Percentiles rank a stretch among this genome's conserved stretches.
Evolutionary conservation across 2,888 invertebrate genomes (phyloP).

Genomic region (Cryptus armator): DNA sequence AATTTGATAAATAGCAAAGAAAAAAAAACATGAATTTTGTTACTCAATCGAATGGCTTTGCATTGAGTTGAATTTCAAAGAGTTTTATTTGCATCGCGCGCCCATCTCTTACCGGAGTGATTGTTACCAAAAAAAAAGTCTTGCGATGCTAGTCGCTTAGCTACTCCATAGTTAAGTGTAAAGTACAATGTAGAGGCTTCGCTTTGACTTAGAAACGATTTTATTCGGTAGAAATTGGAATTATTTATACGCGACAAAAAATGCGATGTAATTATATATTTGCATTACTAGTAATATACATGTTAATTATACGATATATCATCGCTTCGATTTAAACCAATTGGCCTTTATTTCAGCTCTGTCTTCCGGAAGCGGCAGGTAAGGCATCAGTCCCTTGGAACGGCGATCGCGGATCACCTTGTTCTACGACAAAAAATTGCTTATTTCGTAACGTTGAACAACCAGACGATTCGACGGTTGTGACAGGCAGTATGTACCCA

Average conservation of each 20-base stretch:
- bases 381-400: slow-evolving; percentile 88
- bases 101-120: neutral
- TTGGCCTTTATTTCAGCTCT: slow-evolving; percentile 89
- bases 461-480: neutral
- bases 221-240: neutral
- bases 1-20: neutral
- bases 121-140: neutral
- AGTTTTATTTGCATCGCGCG: no score
- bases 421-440: slow-evolving; percentile 85
- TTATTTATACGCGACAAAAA: slow-evolving; percentile 12
- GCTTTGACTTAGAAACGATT: neutral
- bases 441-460: neutral
- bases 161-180: neutral
- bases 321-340: slow-evolving; percentile 84
- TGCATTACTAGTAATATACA: slow-evolving; percentile 37
- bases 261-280: slow-evolving; percentile 42
- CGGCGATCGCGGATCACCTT: slow-evolving; percentile 88
- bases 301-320: slow-evolving; percentile 7
- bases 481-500: slow-evolving; percentile 88
- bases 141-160: neutral
- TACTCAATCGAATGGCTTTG: neutral
- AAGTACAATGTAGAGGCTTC: neutral
- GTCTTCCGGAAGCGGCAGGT: slow-evolving; percentile 90
- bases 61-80: neutral
- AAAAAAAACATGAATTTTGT: neutral